Evolutionary conservation across 2,113 vertebrate genomes (phyloP).

Genomic region (Amblyopsis rosae): DNA sequence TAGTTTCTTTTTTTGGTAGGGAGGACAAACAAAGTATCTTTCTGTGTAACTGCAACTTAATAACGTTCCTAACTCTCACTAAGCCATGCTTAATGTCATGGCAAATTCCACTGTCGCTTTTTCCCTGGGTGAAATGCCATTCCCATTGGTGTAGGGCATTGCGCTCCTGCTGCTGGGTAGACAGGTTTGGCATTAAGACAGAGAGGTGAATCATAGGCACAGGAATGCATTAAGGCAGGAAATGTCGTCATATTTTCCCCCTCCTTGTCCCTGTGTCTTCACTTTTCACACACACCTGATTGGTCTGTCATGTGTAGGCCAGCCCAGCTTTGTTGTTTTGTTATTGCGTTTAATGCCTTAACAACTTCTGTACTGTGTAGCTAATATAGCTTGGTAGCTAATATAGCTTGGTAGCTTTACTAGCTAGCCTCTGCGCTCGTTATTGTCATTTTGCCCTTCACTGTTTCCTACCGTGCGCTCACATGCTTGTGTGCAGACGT

Average conservation of each 20-base stretch:
- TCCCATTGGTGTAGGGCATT: not conserved
- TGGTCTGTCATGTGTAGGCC: not conserved
- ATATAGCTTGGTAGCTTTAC: conserved; percentile 45
- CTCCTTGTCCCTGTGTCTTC: conserved; percentile 15
- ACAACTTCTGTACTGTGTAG: not conserved
- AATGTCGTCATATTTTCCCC: conserved; percentile 46
- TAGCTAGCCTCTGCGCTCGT: conserved; percentile 37
- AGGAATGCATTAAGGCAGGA: conserved; percentile 59
- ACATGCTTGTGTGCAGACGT: too few relatives aligned
- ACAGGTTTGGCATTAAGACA: conserved; percentile 13
- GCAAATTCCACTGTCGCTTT: not conserved
- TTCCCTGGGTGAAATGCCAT: not conserved
- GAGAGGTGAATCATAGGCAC: conserved; percentile 41
- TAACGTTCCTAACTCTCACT: not conserved
- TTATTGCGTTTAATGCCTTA: not conserved
- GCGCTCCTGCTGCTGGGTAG: not conserved
- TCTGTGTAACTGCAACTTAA: too few relatives aligned
- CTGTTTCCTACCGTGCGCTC: conserved; percentile 16
- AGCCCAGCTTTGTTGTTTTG: not conserved
- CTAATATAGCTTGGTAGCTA: conserved; percentile 33
- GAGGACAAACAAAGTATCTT: too few relatives aligned
- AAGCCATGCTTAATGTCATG: not conserved
- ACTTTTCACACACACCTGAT: conserved; percentile 18
- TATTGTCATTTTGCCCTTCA: conserved; percentile 21
- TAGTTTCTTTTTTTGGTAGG: too few relatives aligned